Percentiles rank a stretch among this genome's conserved stretches.
phyloP scores from a whole-genome alignment of 2,888 invertebrate genomes.

The Alloscopus bannaensis region DNA sequence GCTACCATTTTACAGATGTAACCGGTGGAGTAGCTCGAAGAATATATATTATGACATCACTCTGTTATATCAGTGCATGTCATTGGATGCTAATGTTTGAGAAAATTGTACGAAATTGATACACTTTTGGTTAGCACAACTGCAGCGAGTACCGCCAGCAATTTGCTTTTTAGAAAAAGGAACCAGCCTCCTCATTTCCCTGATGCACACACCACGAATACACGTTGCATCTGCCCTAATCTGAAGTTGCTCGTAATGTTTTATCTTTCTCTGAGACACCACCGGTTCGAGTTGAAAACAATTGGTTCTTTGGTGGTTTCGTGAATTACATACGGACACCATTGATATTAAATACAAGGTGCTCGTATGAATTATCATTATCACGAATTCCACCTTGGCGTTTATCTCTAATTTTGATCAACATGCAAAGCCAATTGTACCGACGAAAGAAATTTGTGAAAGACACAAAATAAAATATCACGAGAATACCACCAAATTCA shows the following conservation, averaged over 20 bases:
- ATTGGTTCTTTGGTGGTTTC: slow-evolving; percentile 28
- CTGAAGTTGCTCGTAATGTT: slow-evolving; percentile 13
- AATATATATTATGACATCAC: slow-evolving; percentile 20
- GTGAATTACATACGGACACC: slow-evolving; percentile 31
- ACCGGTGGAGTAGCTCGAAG: slow-evolving; percentile 4
- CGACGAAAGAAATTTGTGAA: slow-evolving; percentile 19
- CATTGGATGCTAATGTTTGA: slow-evolving; percentile 37
- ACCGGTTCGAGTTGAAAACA: background rate
- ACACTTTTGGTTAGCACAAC: too few species aligned
- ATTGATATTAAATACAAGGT: slow-evolving; percentile 37
- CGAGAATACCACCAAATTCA: slow-evolving; percentile 12
- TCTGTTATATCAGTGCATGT: slow-evolving; percentile 33
- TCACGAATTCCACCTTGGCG: slow-evolving; percentile 21
- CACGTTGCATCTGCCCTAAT: slow-evolving; percentile 42
- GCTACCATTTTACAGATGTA: slow-evolving; percentile 14
- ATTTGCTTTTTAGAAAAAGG: slow-evolving; percentile 34
- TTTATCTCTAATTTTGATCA: slow-evolving; percentile 56
- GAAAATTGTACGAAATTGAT: slow-evolving; percentile 33
- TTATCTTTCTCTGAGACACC: background rate
- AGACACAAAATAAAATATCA: slow-evolving; percentile 20
- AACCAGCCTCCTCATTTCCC: slow-evolving; percentile 29
- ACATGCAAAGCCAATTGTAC: slow-evolving; percentile 47
- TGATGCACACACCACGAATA: too few species aligned
- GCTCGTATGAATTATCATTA: slow-evolving; percentile 50
- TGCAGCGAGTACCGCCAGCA: slow-evolving; percentile 33